These are phyloP conservation scores for Alviniconcha strummeri DNA, from an alignment of 2,888 invertebrate genomes.

Conservation along the genomic window DNA sequence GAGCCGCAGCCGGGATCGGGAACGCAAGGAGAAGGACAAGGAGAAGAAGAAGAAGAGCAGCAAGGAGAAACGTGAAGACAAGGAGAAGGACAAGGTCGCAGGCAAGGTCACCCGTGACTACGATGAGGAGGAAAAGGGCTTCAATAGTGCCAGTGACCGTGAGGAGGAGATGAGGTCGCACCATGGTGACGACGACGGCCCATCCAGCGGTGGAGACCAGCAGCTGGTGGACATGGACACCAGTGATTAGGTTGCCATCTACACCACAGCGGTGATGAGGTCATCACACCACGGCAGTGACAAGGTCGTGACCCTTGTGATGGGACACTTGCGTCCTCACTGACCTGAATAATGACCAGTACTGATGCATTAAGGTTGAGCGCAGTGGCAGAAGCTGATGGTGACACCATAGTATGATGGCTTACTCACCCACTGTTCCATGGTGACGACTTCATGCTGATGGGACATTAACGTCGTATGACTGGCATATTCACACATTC, in stretches of 20 bases:
- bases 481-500: background rate
- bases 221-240: constrained; percentile 66
- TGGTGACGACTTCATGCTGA: too few relatives aligned
- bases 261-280: background rate
- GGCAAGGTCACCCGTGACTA: constrained; percentile 56
- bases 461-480: background rate
- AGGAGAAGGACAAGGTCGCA: constrained; percentile 35
- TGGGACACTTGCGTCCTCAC: too few relatives aligned
- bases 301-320: too few relatives aligned
- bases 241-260: constrained; percentile 54
- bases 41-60: constrained; percentile 47
- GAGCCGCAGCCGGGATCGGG: constrained; percentile 49
- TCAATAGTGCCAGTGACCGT: constrained; percentile 45
- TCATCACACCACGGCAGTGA: background rate
- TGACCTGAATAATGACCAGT: too few relatives aligned
- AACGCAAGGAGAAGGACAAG: constrained; percentile 46
- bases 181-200: constrained; percentile 18
- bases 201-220: constrained; percentile 46
- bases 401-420: too few relatives aligned
- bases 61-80: constrained; percentile 40
- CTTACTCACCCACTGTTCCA: too few relatives aligned
- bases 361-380: too few relatives aligned
- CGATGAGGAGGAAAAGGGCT: constrained; percentile 62
- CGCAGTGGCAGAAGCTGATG: too few relatives aligned
- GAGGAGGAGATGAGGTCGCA: constrained; percentile 34